Percentiles rank a stretch among this genome's conserved stretches.
Evolutionary conservation across 2,797 vertebrate species (phyloP).

Genomic region (Triplophysa yarkandensis): DNA sequence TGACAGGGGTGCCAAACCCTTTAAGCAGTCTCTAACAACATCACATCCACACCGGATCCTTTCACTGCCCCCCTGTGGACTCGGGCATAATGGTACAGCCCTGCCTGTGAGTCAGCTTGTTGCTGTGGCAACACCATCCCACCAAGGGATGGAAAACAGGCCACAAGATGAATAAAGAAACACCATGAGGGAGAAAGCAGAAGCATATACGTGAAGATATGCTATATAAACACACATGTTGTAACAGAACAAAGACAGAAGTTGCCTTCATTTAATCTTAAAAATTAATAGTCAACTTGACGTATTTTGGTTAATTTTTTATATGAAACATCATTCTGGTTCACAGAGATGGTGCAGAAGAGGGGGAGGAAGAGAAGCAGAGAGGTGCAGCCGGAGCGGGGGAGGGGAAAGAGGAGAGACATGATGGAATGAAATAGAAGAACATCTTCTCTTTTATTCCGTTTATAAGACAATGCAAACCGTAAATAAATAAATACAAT

Average conservation of each 20-base stretch:
- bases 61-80: slow-evolving; percentile 68
- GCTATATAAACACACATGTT: background rate
- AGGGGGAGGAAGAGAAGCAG: slow-evolving; percentile 73
- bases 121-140: slow-evolving; percentile 77
- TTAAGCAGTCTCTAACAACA: slow-evolving; percentile 37
- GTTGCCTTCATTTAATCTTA: background rate
- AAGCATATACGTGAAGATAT: background rate
- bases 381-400: slow-evolving; percentile 74
- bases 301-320: slow-evolving; percentile 4
- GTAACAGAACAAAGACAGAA: background rate
- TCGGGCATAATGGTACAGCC: slow-evolving; percentile 71
- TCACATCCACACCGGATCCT: slow-evolving; percentile 53
- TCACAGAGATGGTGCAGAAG: slow-evolving; percentile 68
- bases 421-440: slow-evolving; percentile 51
- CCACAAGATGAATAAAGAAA: slow-evolving; percentile 7
- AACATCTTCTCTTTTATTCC: background rate
- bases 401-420: slow-evolving; percentile 70
- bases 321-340: slow-evolving; percentile 11
- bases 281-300: background rate
- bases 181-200: background rate
- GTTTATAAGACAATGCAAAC: no score
- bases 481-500: background rate
- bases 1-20: slow-evolving; percentile 63
- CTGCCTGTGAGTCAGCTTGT: slow-evolving; percentile 79
- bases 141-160: slow-evolving; percentile 52